Base-by-base conservation (phyloP, 1,140 invertebrate species). In the Eumeta japonica region DNA sequence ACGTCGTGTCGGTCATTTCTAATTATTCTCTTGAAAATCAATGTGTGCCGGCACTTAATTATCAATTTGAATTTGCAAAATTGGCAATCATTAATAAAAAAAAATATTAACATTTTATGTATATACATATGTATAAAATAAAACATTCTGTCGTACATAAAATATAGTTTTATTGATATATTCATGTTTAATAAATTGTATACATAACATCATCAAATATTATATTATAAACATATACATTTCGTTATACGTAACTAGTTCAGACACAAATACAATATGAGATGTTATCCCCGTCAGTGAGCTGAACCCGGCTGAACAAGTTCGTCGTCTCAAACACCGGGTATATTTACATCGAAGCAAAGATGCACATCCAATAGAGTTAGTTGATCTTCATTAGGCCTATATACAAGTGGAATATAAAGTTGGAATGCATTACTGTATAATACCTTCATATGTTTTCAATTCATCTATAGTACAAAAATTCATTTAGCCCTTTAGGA, bases 161-260 rank as follows among this genome's bases (percentile, higher is more conserved):
- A 77, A 77, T 77, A 77, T 77, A 77, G 71, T 75, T 75, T 75
- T 77, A 75, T 77, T 77, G 67, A 75, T 77, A 74, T 75, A 75
- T 73, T 62, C 68, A 75, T 73, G 63, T 74, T 74, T 74, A 71
- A 74, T 74, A 74, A 71, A 71, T 70, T 74, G 70, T 74, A 74
- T 74, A 74, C 67, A 74, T 72, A 74, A 74, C 64, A 67, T 71
- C 66, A 70, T 73, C 68, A 70, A 73, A 73, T 70, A 71, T 71
- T 74, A 74, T 70, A 74, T 74, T 71, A 74, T 71, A 73, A 71
- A 73, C 68, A 73, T 73, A 73, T 73, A 71, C 66, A 67, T 71
- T 73, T 71, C 64, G 68, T 71, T 73, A 71, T 67, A 68, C 61
- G 66, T 71, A 55, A 62, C 62, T 62, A 61, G 63, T 62, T 65